Evolutionary conservation across 2,797 vertebrate species (phyloP), one percentile per base, ranked within the genome.

Genomic region (Otus scops): DNA sequence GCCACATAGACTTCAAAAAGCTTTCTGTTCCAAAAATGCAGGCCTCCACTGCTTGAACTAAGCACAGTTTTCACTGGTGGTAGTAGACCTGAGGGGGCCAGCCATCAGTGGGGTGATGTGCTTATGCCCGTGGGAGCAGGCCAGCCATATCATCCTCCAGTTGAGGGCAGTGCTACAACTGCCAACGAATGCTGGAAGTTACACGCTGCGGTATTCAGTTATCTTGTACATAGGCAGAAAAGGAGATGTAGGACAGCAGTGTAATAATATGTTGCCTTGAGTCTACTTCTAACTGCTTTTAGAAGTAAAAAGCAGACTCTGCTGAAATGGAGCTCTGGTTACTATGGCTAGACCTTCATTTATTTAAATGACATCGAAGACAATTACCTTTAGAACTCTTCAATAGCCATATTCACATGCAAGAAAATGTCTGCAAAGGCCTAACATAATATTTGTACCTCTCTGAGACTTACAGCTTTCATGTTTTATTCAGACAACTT

Each of bases 321-420:
- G 86, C 70, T 94, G 60, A 90, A 97, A 96, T 94, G 80, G 73
- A 93, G 69, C 68, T 96, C 81, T 93, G 95, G 82, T 94, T 85
- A 70, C 24, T 67, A 32, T 3, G 12, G 38, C 85, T 78, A 88
- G 87, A 43, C 68, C 88, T 93, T 83, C 89, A 67, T 92, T 96
- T 91, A 83, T 60, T 68, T 89, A 93, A 93, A 41, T 67, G 88
- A 95, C 50, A 84, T 69, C 11, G 1, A 61, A 93, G 82, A 67
- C 77, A 76, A 80, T 82, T 93, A 53, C 86, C 91, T 95, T 95
- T 96, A 97, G 70, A 95, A 96, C 89, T 91, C 84, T 97, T 97
- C 94, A 82, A 97, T 96, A 97, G 86, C 85, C 96, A 92, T 94
- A 97, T 91, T 71, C 88, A 94, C 50, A 65, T 80, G 65, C 79